A percentile compares a stretch with the other conserved stretches of the same genome.
These are phyloP conservation scores for Syngnathoides biaculeatus DNA, from an alignment of 2,113 vertebrate genomes.

Conservation along the genomic window DNA sequence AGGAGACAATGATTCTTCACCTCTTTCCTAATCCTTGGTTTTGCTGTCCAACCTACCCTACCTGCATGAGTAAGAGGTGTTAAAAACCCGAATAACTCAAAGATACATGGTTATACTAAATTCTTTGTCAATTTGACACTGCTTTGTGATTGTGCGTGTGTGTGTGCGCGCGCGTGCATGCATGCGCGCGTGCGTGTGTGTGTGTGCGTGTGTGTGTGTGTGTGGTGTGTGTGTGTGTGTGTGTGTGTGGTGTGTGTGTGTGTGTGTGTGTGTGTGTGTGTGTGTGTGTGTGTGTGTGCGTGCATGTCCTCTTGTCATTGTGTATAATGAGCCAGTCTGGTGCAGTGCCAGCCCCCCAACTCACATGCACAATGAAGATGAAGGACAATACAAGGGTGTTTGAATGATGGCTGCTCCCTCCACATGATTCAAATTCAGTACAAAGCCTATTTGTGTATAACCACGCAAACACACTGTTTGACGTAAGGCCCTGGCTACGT, in stretches of 20 bases:
- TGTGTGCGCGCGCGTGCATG: background rate
- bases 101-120: background rate
- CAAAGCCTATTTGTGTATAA: background rate
- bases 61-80: background rate
- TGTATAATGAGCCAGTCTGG: constrained; percentile 1
- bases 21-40: background rate
- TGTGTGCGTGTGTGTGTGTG: background rate
- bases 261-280: background rate
- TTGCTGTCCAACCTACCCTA: background rate
- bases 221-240: background rate
- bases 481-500: background rate
- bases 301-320: background rate
- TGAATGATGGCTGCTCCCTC: background rate
- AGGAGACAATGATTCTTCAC: background rate
- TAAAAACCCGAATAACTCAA: background rate
- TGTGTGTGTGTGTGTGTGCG: background rate
- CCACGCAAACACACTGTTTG: background rate
- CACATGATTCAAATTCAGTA: background rate
- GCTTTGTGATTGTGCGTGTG: background rate
- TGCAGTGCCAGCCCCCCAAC: background rate
- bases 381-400: constrained; percentile 1
- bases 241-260: too few species aligned
- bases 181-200: background rate
- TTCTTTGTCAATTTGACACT: background rate
- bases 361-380: background rate